Evolutionary conservation across 2,797 vertebrate species (phyloP), one percentile per base, ranked within the genome.

Genomic region (Prunella strophiata): DNA sequence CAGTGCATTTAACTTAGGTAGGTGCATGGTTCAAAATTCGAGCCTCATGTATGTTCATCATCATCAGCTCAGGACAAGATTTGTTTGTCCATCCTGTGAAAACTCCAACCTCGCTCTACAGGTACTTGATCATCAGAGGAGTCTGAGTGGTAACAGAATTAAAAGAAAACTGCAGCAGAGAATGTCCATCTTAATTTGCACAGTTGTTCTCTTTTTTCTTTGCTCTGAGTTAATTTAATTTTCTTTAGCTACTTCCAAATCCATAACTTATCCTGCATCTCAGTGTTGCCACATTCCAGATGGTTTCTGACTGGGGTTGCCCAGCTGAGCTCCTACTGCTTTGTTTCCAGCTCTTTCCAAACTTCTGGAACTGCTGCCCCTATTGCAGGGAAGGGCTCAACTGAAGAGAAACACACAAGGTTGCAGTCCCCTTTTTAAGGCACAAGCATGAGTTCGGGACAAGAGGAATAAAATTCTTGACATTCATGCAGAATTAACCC

Each of bases 211-310:
- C 36, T 58, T 73, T 65, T 74, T 80, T 16, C 13, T 74, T 92
- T 85, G 58, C 29, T 71, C 34, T 71, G 58, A 61, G 18, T 61
- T 40, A 78, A 81, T 90, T 91, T 88, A 45, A 75, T 82, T 95
- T 97, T 95, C 79, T 62, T 62, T 86, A 86, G 77, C 86, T 94
- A 57, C 38, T 93, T 92, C 77, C 82, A 96, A 58, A 80, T 83
- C 34, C 55, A 32, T 72, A 91, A 70, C 20, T 89, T 91, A 83
- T 8, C 52, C 76, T 77, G 62, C 65, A 86, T 59, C 45, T 82
- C 68, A 45, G n/a, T 23, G 47, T 68, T 91, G 85, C 32, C 74
- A 88, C 76, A 80, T 94, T 94, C 78, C 83, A 95, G 77, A 95
- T 94, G 77, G 70, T 81, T 92, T 95, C 88, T 94, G 59, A 73